Percentiles rank a stretch among this genome's conserved stretches.
phyloP scores from a whole-genome alignment of 30 jellyfish, hydroid and myxozoan species.

The Catostylus mosaicus region DNA sequence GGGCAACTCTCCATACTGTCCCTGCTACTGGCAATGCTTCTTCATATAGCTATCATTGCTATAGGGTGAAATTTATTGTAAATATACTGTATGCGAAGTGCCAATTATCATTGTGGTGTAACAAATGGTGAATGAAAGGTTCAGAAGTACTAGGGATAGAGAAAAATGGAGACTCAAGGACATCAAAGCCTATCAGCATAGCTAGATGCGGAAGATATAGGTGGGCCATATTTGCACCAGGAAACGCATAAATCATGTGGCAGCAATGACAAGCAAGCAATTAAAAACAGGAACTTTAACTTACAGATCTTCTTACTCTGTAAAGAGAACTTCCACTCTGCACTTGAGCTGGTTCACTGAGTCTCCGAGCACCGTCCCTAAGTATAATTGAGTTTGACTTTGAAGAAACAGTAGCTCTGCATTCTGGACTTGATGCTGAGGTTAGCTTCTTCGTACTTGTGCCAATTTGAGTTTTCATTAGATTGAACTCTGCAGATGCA shows the following conservation, averaged over 20 bases:
- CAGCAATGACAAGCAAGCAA: not conserved
- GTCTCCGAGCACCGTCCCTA: not conserved
- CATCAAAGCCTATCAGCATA: not conserved
- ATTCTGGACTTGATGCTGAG: not conserved
- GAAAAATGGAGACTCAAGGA: too few species aligned
- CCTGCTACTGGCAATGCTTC: too few species aligned
- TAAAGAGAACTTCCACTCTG: not conserved
- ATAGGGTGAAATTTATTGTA: too few species aligned
- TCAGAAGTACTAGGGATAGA: too few species aligned
- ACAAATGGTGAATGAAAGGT: too few species aligned
- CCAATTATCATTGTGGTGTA: too few species aligned
- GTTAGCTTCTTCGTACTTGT: not conserved
- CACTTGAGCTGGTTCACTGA: not conserved
- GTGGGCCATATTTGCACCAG: not conserved
- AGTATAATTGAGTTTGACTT: not conserved
- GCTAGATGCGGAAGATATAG: not conserved
- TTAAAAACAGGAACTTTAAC: not conserved
- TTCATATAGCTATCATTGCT: too few species aligned
- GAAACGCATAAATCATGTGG: not conserved
- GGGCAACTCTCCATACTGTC: too few species aligned
- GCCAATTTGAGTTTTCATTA: slow-evolving; percentile 16
- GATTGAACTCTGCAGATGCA: slow-evolving; percentile 54
- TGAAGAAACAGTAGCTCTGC: not conserved
- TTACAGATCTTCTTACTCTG: not conserved
- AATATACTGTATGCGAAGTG: too few species aligned